Evolutionary conservation across 2,888 invertebrate genomes (phyloP), one percentile per base, ranked within the genome.

Genomic region (Mamestra brassicae): DNA sequence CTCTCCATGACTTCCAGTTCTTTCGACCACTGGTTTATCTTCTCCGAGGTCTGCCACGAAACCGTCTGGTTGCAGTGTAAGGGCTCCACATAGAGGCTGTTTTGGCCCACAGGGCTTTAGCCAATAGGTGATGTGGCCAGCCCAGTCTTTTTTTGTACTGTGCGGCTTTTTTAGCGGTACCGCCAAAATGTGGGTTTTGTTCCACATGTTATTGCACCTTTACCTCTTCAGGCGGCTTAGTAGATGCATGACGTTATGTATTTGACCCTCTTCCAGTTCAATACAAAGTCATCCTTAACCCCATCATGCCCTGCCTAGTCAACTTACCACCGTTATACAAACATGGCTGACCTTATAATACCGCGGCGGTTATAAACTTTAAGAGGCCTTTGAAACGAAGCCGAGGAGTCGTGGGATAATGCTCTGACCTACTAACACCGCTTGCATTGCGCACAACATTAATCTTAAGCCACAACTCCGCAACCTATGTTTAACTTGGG

Each of bases 341-440:
- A 64, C 64, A 67, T 47, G n/a, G 34, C n/a, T 77, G 71, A 67
- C 78, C 82, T 82, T 71, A 60, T 38, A 34, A 13, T 11, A 74
- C 52, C 45, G 58, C 45, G 55, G 42, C 26, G 50, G 81, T 76
- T 78, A 36, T 69, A 71, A 81, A 76, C 36, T 65, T 38, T 26
- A 70, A 66, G 66, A 71, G 78, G 66, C 57, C 54, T 82, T 77
- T 71, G 78, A 55, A 57, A 79, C 58, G 60, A 4, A 45, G 38
- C 42, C 76, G 55, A 55, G 66, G 71, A 67, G 58, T n/a, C 15
- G 68, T 54, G 58, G 79, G 83, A 82, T 80, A 82, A 67, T 78
- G 55, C 55, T 45, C 50, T 77, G 78, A 82, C 79, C 83, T 66
- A 80, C 78, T 77, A 63, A 80, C 77, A 76, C 78, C 36, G 63